These are phyloP conservation scores for Pungitius pungitius DNA, from an alignment of 2,113 vertebrate genomes.

Conservation along the genomic window DNA sequence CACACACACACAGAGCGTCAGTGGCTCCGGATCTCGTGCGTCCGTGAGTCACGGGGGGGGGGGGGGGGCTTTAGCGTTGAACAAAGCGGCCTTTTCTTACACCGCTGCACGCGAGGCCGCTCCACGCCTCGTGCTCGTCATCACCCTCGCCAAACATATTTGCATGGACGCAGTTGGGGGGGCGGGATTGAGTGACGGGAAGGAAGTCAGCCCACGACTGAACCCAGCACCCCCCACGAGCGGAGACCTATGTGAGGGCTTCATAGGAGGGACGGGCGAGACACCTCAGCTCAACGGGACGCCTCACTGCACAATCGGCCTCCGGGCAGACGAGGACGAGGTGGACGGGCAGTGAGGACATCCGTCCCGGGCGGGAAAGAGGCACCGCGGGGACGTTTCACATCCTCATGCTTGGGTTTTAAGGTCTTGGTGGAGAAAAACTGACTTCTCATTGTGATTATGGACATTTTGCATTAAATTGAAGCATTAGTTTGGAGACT, in stretches of 20 bases:
- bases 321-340: constrained; percentile 35
- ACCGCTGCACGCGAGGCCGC: constrained; percentile 42
- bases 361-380: constrained; percentile 34
- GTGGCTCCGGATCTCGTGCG: constrained; percentile 24
- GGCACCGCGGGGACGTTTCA: constrained; percentile 42
- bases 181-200: constrained; percentile 23
- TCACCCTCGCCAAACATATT: constrained; percentile 20
- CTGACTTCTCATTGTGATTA: background rate
- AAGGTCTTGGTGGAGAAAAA: no score
- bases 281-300: no score
- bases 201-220: constrained; percentile 47
- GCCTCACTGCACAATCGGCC: constrained; percentile 42
- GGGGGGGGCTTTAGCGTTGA: no score
- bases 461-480: no score
- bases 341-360: constrained; percentile 16
- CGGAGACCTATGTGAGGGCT: no score
- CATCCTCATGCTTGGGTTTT: no score
- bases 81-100: constrained; percentile 73
- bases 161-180: constrained; percentile 27
- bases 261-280: background rate
- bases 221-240: no score
- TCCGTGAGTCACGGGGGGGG: constrained; percentile 41
- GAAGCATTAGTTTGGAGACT: background rate
- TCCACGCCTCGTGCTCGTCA: constrained; percentile 30
- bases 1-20: background rate